These are phyloP conservation scores for Odocoileus hemionus DNA, from an alignment of 2,113 vertebrate species.

Conservation along the genomic window DNA sequence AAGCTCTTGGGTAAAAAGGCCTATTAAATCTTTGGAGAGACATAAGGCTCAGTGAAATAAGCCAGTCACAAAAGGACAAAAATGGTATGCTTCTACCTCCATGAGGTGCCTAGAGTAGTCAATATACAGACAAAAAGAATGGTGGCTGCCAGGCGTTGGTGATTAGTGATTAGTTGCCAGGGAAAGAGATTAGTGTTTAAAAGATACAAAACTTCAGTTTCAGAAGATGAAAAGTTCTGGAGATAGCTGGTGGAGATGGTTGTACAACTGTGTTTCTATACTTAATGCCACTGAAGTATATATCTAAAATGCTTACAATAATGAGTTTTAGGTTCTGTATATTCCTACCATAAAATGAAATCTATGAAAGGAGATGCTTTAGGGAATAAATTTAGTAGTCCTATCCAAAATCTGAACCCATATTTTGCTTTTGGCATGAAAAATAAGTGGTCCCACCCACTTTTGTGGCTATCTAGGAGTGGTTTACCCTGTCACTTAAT, in stretches of 20 bases:
- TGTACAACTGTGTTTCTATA: not conserved
- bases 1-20: not conserved
- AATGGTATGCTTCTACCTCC: not conserved
- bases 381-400: not conserved
- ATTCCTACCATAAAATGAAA: not conserved
- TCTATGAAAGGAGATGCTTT: not conserved
- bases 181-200: not conserved
- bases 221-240: not conserved
- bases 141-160: too few relatives aligned
- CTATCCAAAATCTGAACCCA: not conserved
- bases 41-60: not conserved
- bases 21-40: not conserved
- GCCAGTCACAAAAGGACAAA: not conserved
- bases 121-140: not conserved
- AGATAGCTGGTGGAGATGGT: not conserved
- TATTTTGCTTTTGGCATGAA: not conserved
- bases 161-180: not conserved
- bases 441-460: not conserved
- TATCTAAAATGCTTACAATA: not conserved
- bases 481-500: not conserved
- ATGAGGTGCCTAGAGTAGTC: not conserved
- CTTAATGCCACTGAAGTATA: not conserved
- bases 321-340: not conserved
- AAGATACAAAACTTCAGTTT: not conserved
- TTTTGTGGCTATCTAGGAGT: accelerated